phyloP scores from a whole-genome alignment of 1,140 invertebrate genomes.

The Bombus vancouverensis region DNA sequence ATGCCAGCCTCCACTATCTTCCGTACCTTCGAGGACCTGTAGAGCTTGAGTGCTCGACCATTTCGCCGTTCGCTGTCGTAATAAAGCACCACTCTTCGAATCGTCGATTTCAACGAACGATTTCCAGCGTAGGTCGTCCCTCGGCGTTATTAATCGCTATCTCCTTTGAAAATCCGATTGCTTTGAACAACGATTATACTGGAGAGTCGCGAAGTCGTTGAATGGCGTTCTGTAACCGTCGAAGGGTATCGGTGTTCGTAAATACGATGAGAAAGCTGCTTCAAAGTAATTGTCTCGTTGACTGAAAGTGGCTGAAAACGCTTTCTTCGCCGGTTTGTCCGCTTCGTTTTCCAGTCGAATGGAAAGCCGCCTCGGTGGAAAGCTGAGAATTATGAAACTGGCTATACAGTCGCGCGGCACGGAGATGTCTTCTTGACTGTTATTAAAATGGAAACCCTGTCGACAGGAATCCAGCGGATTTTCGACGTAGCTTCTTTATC shows the following conservation, averaged over 20 bases:
- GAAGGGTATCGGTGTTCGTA: not conserved
- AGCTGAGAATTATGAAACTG: not conserved
- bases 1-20: not conserved
- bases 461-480: not conserved
- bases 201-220: not conserved
- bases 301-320: not conserved
- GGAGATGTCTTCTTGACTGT: not conserved
- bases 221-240: not conserved
- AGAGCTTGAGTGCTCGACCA: not conserved
- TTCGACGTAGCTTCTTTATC: slow-evolving; percentile 16
- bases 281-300: not conserved
- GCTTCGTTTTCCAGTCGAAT: slow-evolving; percentile 18
- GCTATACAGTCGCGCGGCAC: not conserved
- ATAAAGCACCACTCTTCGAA: not conserved
- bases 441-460: slow-evolving; percentile 6
- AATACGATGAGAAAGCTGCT: not conserved
- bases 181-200: not conserved
- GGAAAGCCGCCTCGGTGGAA: not conserved
- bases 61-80: slow-evolving; percentile 1
- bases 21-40: no score
- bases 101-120: not conserved
- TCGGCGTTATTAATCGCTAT: not conserved
- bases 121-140: no score
- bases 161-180: not conserved
- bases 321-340: not conserved